phyloP scores from a whole-genome alignment of 2,797 vertebrate genomes.

The Threskiornis aethiopicus region DNA sequence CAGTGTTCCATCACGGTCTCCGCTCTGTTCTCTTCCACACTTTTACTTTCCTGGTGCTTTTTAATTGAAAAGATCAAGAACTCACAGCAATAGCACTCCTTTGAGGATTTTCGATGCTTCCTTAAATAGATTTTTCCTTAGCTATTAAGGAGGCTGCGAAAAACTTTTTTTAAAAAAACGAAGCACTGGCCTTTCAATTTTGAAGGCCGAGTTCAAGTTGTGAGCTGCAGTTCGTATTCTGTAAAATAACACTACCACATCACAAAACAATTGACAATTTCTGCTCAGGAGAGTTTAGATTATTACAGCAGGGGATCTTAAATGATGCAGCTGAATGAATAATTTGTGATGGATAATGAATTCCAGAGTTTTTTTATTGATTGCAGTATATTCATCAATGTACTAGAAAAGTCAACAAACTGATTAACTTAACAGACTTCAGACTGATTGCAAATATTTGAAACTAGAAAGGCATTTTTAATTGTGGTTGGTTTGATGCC shows the following conservation, averaged over 20 bases:
- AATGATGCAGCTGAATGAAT: neutral
- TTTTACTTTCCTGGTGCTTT: neutral
- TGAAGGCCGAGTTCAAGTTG: neutral
- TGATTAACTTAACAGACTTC: neutral
- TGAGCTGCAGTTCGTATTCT: neutral
- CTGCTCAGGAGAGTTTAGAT: neutral
- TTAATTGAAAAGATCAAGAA: conserved; percentile 14
- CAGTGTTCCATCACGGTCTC: neutral
- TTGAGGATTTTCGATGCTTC: neutral
- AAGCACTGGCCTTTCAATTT: neutral
- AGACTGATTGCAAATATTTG: neutral
- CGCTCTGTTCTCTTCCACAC: neutral
- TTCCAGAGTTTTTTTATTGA: neutral
- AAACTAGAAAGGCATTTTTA: neutral
- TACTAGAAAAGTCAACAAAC: neutral
- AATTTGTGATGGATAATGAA: neutral
- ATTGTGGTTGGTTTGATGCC: neutral
- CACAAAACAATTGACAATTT: neutral
- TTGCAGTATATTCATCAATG: neutral
- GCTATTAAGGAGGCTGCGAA: neutral
- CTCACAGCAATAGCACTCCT: neutral
- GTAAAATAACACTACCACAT: neutral
- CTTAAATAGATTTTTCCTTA: neutral
- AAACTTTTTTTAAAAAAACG: neutral
- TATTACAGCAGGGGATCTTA: neutral